These are phyloP conservation scores for Mallotus villosus DNA, from an alignment of 2,797 vertebrate genomes.

Conservation along the genomic window DNA sequence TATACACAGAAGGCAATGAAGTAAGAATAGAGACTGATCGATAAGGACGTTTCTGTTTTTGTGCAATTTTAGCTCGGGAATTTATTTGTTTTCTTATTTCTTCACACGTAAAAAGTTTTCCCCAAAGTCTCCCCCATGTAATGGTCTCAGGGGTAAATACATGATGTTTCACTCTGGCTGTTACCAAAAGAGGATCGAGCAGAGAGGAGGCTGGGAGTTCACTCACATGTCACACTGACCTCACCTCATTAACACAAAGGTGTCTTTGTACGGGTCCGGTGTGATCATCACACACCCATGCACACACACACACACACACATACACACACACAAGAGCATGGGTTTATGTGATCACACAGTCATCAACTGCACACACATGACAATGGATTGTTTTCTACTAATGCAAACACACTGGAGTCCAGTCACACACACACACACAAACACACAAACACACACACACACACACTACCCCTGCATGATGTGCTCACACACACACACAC, in stretches of 20 bases:
- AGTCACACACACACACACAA: background rate
- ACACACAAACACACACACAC: background rate
- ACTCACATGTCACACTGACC: slow-evolving; percentile 28
- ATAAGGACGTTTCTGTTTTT: slow-evolving; percentile 8
- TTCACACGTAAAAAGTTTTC: background rate
- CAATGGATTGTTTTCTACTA: background rate
- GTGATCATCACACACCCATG: slow-evolving; percentile 14
- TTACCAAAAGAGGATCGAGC: background rate
- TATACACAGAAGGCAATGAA: background rate
- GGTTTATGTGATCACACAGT: background rate
- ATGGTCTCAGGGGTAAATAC: slow-evolving; percentile 10
- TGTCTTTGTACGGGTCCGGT: slow-evolving; percentile 22
- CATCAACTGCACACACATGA: background rate
- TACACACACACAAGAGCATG: background rate
- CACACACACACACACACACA: background rate
- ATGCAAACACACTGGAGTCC: background rate
- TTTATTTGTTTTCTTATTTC: too few species aligned
- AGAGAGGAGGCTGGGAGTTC: slow-evolving; percentile 7
- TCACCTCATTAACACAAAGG: slow-evolving; percentile 27
- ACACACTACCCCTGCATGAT: background rate
- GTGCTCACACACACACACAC: background rate
- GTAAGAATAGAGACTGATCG: background rate
- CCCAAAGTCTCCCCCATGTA: background rate
- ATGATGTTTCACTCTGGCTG: slow-evolving; percentile 2
- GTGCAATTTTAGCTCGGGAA: too few species aligned